phyloP scores from a whole-genome alignment of 2,797 vertebrate species.

The Ateles fusciceps region DNA sequence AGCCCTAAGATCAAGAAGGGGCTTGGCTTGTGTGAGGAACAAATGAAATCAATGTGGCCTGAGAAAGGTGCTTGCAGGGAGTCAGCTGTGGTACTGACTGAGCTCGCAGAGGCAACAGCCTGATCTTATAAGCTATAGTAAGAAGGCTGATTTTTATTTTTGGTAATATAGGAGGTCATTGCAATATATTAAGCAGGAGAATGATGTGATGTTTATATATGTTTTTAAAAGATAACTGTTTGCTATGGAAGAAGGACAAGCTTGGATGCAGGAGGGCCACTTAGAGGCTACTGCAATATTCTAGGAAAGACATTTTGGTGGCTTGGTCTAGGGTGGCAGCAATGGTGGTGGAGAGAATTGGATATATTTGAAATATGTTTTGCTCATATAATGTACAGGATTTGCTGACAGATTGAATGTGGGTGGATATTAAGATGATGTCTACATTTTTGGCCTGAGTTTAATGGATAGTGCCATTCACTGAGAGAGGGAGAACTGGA shows the following conservation, averaged over 20 bases:
- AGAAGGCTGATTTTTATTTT: conserved; percentile 37
- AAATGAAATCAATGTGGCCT: neutral
- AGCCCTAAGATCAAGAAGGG: neutral
- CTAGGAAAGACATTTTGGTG: neutral
- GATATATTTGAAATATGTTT: neutral
- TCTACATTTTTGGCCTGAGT: neutral
- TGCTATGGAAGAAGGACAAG: neutral
- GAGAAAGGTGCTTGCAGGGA: neutral
- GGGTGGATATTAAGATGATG: neutral
- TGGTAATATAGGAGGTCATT: neutral
- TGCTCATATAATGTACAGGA: neutral
- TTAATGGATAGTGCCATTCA: conserved; percentile 17
- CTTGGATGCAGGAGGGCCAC: neutral
- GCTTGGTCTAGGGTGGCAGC: neutral
- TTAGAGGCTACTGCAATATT: neutral
- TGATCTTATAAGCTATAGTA: neutral
- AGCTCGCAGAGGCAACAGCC: neutral
- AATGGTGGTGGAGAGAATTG: neutral
- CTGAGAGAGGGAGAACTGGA: neutral
- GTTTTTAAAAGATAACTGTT: conserved; percentile 20
- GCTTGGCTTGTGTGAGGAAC: neutral
- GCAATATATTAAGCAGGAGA: conserved; percentile 1
- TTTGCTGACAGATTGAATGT: neutral
- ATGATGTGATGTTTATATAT: neutral
- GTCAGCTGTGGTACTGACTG: neutral